Evolutionary conservation across 2,113 vertebrate species (phyloP).

Genomic region (Trematomus loennbergii): DNA sequence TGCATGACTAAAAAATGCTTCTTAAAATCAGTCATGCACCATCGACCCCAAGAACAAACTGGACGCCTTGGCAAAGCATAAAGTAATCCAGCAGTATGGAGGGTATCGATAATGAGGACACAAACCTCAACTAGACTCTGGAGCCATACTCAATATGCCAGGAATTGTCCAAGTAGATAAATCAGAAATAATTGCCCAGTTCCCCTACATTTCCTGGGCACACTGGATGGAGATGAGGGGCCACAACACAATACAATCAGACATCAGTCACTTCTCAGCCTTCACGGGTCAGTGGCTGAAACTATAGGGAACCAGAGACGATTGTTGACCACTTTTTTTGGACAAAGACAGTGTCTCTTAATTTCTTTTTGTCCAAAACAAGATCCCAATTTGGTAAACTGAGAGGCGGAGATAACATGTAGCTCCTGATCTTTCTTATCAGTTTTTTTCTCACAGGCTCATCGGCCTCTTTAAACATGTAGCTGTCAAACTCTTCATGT

Average conservation of each 20-base stretch:
- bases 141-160: slow-evolving; percentile 73
- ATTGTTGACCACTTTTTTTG: slow-evolving; percentile 67
- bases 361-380: slow-evolving; percentile 45
- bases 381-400: slow-evolving; percentile 27
- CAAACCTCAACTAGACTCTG: slow-evolving; percentile 70
- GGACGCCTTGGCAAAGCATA: slow-evolving; percentile 66
- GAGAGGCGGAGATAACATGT: background rate
- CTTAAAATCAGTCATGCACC: slow-evolving; percentile 63
- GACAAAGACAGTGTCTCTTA: slow-evolving; percentile 27
- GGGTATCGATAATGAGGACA: slow-evolving; percentile 79
- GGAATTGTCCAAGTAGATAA: slow-evolving; percentile 83
- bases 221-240: slow-evolving; percentile 73
- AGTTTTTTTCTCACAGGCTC: background rate
- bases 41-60: slow-evolving; percentile 49
- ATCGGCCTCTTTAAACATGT: slow-evolving; percentile 16
- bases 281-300: slow-evolving; percentile 70
- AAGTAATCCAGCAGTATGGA: slow-evolving; percentile 64
- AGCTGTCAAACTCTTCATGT: slow-evolving; percentile 45
- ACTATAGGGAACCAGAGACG: slow-evolving; percentile 58
- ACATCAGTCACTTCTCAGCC: slow-evolving; percentile 74
- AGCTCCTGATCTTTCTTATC: background rate
- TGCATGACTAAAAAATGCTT: slow-evolving; percentile 64
- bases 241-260: slow-evolving; percentile 71
- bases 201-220: slow-evolving; percentile 68
- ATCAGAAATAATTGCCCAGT: slow-evolving; percentile 84